Conservation (phyloP, 2,113 vertebrate genomes). For the Dissostichus mawsoni region DNA sequence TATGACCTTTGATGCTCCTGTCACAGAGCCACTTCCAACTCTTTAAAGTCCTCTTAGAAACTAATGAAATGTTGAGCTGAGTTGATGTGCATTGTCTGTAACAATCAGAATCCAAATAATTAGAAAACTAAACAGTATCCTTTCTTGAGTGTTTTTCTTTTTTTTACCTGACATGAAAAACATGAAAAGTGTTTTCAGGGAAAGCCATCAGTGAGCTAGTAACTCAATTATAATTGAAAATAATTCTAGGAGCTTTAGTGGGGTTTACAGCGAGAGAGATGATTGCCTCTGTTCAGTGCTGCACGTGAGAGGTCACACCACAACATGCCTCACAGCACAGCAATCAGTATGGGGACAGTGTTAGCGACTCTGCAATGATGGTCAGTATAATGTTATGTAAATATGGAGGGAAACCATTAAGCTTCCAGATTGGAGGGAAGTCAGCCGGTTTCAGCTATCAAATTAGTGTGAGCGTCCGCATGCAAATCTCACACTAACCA, state of each 20-base stretch:
- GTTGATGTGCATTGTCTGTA: background rate
- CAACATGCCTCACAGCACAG: constrained; percentile 25
- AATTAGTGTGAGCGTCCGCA: constrained; percentile 14
- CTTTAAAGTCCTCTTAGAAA: background rate
- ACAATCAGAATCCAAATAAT: background rate
- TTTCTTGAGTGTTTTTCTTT: background rate
- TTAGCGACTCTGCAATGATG: constrained; percentile 10
- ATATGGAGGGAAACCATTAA: constrained; percentile 41
- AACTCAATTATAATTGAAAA: constrained; percentile 39
- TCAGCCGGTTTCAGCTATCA: constrained; percentile 24
- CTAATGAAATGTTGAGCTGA: constrained; percentile 6
- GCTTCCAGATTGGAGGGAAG: constrained; percentile 31
- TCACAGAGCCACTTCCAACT: background rate
- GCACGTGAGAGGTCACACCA: constrained; percentile 22
- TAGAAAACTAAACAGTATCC: background rate
- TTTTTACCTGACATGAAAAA: too few relatives aligned
- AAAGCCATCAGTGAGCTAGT: background rate
- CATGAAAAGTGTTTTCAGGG: background rate
- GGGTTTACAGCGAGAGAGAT: background rate
- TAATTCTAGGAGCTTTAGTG: constrained; percentile 7
- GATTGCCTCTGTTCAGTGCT: constrained; percentile 47
- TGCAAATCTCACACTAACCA: constrained; percentile 15
- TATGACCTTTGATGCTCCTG: background rate
- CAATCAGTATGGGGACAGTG: constrained; percentile 30
- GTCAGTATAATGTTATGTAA: constrained; percentile 52